These are phyloP conservation scores for Eumacrocentrus americanus DNA, from an alignment of 2,888 invertebrate genomes.

Conservation along the genomic window DNA sequence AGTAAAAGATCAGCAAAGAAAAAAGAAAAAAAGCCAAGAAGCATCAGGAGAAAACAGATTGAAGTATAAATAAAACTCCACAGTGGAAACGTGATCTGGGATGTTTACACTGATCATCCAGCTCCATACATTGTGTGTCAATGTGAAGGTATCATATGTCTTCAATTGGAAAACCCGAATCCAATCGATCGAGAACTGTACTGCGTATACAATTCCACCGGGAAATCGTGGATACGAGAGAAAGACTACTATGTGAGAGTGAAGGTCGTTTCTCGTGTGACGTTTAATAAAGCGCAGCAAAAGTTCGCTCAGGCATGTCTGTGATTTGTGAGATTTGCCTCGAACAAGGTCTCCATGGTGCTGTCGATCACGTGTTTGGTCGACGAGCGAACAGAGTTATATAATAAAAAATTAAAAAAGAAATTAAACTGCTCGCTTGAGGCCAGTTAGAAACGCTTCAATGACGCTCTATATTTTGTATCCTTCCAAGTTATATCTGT, in stretches of 20 bases:
- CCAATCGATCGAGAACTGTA: slow-evolving; percentile 2
- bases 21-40: too few species aligned
- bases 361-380: not conserved
- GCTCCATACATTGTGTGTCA: slow-evolving; percentile 3
- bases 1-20: too few species aligned
- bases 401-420: too few species aligned
- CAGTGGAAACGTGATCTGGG: not conserved
- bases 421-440: too few species aligned
- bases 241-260: not conserved
- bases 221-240: slow-evolving; percentile 1
- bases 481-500: too few species aligned
- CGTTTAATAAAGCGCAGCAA: slow-evolving; percentile 6
- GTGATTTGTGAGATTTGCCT: slow-evolving; percentile 5
- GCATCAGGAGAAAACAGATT: not conserved
- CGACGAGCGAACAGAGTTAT: too few species aligned
- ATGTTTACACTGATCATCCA: not conserved
- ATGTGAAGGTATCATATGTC: not conserved
- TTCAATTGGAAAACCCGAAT: not conserved
- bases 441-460: not conserved
- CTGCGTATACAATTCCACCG: slow-evolving; percentile 4
- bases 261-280: not conserved
- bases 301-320: not conserved
- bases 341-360: not conserved
- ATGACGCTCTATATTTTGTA: too few species aligned
- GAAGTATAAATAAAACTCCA: not conserved